phyloP scores from a whole-genome alignment of 2,113 vertebrate genomes.

The Noturus placidus region DNA sequence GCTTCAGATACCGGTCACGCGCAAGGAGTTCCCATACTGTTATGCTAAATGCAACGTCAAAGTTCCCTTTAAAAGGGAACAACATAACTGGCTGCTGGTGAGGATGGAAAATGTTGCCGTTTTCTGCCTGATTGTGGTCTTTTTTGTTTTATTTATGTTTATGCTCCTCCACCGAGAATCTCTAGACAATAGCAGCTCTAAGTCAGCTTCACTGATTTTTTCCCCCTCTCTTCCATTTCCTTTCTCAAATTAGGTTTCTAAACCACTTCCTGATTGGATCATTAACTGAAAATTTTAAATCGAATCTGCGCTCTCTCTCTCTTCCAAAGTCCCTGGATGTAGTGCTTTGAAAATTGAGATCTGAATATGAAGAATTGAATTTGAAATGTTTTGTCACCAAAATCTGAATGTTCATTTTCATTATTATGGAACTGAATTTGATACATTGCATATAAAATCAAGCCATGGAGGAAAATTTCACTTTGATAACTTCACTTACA shows the following conservation, averaged over 20 bases:
- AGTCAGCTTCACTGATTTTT: no score
- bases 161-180: background rate
- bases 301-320: background rate
- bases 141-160: background rate
- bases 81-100: no score
- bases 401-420: background rate
- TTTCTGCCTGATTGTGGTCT: background rate
- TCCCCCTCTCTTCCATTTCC: background rate
- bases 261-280: background rate
- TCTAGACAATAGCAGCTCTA: background rate
- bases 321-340: no score
- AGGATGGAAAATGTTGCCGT: no score
- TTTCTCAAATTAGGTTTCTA: background rate
- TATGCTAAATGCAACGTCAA: no score
- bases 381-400: background rate
- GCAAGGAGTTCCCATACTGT: no score
- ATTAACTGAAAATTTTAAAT: background rate
- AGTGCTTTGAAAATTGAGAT: background rate
- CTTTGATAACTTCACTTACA: background rate
- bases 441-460: background rate
- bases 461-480: background rate
- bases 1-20: no score
- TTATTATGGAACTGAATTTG: background rate
- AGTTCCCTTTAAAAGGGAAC: no score
- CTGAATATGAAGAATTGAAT: background rate